phyloP scores from a whole-genome alignment of 2,113 vertebrate genomes.

The Chlorodrepanis virens region DNA sequence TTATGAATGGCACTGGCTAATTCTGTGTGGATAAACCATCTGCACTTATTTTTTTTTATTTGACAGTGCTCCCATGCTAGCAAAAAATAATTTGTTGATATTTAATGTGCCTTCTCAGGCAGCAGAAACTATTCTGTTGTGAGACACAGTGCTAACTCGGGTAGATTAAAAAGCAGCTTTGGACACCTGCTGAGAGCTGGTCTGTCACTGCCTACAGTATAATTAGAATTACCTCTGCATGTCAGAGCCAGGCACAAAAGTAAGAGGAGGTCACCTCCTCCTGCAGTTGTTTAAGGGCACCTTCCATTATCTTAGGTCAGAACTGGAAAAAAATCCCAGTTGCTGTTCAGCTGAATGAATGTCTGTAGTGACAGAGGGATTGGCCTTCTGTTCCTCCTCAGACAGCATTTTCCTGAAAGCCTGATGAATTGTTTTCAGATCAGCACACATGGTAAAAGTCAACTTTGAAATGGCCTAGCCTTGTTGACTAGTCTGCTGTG shows the following conservation, averaged over 20 bases:
- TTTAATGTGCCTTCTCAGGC: neutral
- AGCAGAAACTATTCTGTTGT: neutral
- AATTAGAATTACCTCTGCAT: neutral
- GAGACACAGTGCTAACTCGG: rapidly evolving
- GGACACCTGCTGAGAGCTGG: neutral
- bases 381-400: neutral
- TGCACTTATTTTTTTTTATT: neutral
- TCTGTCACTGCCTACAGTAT: neutral
- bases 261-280: neutral
- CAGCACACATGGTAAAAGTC: neutral
- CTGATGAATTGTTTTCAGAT: neutral
- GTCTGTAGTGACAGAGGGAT: neutral
- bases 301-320: neutral
- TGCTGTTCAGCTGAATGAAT: neutral
- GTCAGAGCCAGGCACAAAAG: neutral
- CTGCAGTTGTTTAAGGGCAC: neutral
- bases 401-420: neutral
- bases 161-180: neutral
- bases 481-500: neutral
- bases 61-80: neutral
- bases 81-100: neutral
- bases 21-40: neutral
- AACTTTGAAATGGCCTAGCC: neutral
- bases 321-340: neutral
- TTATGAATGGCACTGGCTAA: neutral